Evolutionary conservation across 2,797 vertebrate species (phyloP).

Genomic region (Epinephelus coioides): DNA sequence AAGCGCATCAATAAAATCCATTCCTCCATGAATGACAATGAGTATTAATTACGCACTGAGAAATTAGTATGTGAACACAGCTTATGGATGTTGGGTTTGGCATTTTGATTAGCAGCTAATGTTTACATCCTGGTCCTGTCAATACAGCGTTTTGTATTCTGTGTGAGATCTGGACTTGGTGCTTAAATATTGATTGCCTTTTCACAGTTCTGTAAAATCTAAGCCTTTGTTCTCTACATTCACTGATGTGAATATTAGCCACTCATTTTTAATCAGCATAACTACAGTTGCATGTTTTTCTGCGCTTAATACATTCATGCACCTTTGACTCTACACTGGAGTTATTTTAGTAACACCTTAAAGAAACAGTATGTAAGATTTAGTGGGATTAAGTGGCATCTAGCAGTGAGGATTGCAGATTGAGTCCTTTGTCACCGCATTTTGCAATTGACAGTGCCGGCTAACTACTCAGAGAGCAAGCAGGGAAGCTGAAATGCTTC

Average conservation of each 20-base stretch:
- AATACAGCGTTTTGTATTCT: constrained; percentile 1
- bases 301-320: neutral
- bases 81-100: constrained; percentile 7
- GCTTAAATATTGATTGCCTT: constrained; percentile 12
- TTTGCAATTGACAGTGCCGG: no score
- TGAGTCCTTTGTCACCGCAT: neutral
- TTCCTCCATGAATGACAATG: constrained; percentile 7
- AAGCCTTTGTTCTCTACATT: neutral
- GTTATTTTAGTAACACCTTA: neutral
- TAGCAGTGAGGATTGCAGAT: no score
- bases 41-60: constrained; percentile 34
- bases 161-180: constrained; percentile 2
- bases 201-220: neutral
- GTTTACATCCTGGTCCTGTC: constrained; percentile 23
- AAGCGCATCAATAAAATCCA: constrained; percentile 5
- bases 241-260: neutral
- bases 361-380: neutral
- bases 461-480: neutral
- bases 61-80: constrained; percentile 33
- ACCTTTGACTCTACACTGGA: neutral
- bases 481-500: no score
- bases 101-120: constrained; percentile 36
- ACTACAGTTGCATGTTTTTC: neutral
- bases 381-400: no score
- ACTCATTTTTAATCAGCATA: neutral